Evolutionary conservation across 2,113 vertebrate genomes (phyloP), one percentile per base, ranked within the genome.

Genomic region (Anoplopoma fimbria): DNA sequence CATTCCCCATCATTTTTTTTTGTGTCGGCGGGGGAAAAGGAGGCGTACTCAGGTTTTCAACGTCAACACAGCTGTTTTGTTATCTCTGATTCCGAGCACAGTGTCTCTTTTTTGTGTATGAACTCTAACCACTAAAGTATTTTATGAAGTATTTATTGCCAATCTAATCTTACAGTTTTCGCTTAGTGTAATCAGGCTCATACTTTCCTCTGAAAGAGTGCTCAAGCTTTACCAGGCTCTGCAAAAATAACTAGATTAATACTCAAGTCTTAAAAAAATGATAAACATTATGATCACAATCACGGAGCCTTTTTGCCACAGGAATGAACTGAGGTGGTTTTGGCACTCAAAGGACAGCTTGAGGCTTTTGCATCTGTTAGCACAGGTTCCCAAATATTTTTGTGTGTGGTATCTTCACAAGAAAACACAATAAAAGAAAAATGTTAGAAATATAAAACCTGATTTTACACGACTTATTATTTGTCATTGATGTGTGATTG

Each of bases 291-390:
- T n/a, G n/a, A n/a, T n/a, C n/a, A n/a, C n/a, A n/a, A n/a, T n/a
- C n/a, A n/a, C n/a, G n/a, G n/a, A n/a, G n/a, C n/a, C n/a, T n/a
- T n/a, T n/a, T n/a, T n/a, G n/a, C 1, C 7, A 40, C 38, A 40
- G 8, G 8, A 40, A 40, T 40, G 38, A 40, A n/a, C n/a, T n/a
- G n/a, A n/a, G n/a, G n/a, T 40, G 40, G 36, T 55, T 86, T 77
- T 33, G n/a, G 23, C n/a, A n/a, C 38, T 63, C 70, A 60, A 12
- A 9, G 27, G 62, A 77, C 17, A 0, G 63, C 68, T 62, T 27
- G 15, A 53, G n/a, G 69, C 21, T 65, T 82, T 51, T 34, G 9
- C 42, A 63, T 79, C 34, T 64, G 38, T 53, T 61, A 4, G 38
- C 47, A 67, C 47, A 75, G 31, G 55, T 47, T 63, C 25, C 4